phyloP scores from a whole-genome alignment of 2,888 invertebrate species.

The Bimastos eiseni region DNA sequence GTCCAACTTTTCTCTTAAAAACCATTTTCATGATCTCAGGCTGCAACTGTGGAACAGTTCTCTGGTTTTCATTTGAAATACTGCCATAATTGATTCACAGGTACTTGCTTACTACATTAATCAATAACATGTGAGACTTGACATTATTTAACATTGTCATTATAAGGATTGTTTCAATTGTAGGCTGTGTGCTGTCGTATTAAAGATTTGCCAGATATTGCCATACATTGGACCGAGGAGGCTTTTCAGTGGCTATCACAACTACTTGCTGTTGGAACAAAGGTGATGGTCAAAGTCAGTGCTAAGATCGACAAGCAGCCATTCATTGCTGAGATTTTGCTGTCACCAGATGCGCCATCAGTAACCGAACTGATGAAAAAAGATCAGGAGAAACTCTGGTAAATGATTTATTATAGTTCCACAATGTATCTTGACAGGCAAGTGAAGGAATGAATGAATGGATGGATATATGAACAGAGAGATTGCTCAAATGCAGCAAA shows the following conservation, averaged over 20 bases:
- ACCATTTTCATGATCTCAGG: neutral
- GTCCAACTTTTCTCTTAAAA: no score
- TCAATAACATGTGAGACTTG: no score
- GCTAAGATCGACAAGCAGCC: neutral
- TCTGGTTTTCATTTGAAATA: neutral
- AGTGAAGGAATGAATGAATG: conserved; percentile 6
- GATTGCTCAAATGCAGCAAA: no score
- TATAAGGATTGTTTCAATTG: neutral
- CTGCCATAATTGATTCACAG: neutral
- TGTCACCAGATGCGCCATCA: neutral
- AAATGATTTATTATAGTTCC: neutral
- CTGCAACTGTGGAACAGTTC: neutral
- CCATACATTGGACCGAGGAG: neutral
- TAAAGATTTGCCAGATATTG: neutral
- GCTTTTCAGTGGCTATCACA: neutral
- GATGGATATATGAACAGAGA: neutral
- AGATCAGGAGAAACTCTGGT: neutral
- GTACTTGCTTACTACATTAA: neutral
- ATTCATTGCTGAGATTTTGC: neutral
- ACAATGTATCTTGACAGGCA: neutral
- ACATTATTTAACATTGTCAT: neutral
- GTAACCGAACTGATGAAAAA: neutral
- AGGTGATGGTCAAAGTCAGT: conserved; percentile 2
- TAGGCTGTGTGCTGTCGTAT: conserved; percentile 5
- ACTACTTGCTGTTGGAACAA: neutral